These are phyloP conservation scores for Caenorhabditis imperialis DNA, from an alignment of 2,888 invertebrate genomes.

Conservation along the genomic window DNA sequence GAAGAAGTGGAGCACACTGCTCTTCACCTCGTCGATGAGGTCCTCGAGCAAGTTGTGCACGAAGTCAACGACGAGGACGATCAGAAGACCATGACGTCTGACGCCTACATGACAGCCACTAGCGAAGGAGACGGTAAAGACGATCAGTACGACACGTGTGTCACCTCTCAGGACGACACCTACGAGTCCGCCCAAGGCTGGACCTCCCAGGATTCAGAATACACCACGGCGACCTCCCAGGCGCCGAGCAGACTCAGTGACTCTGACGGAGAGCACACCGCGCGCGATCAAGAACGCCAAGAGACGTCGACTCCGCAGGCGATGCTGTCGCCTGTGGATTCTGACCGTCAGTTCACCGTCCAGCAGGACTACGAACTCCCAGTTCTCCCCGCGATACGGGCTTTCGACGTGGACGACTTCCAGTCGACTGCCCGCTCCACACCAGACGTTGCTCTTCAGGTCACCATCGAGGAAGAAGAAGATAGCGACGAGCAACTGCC, in stretches of 20 bases:
- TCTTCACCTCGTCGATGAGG: slow-evolving; percentile 53
- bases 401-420: slow-evolving; percentile 52
- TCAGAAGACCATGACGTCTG: slow-evolving; percentile 43
- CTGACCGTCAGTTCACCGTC: slow-evolving; percentile 67
- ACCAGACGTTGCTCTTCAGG: slow-evolving; percentile 64
- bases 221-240: slow-evolving; percentile 62
- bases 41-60: slow-evolving; percentile 46
- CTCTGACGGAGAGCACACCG: slow-evolving; percentile 38
- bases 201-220: slow-evolving; percentile 69
- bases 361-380: slow-evolving; percentile 59
- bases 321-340: slow-evolving; percentile 68
- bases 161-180: slow-evolving; percentile 68
- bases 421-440: slow-evolving; percentile 61
- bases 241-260: slow-evolving; percentile 57
- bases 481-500: slow-evolving; percentile 57
- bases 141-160: slow-evolving; percentile 68
- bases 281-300: slow-evolving; percentile 41
- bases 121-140: slow-evolving; percentile 45
- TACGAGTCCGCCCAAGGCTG: slow-evolving; percentile 66
- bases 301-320: slow-evolving; percentile 61
- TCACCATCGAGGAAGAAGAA: slow-evolving; percentile 62
- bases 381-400: slow-evolving; percentile 20
- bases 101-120: slow-evolving; percentile 60
- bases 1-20: slow-evolving; percentile 54
- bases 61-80: slow-evolving; percentile 42